Percentiles rank a stretch among this genome's conserved stretches.
Evolutionary conservation across 2,888 invertebrate species (phyloP).

Genomic region (Antitype chi): DNA sequence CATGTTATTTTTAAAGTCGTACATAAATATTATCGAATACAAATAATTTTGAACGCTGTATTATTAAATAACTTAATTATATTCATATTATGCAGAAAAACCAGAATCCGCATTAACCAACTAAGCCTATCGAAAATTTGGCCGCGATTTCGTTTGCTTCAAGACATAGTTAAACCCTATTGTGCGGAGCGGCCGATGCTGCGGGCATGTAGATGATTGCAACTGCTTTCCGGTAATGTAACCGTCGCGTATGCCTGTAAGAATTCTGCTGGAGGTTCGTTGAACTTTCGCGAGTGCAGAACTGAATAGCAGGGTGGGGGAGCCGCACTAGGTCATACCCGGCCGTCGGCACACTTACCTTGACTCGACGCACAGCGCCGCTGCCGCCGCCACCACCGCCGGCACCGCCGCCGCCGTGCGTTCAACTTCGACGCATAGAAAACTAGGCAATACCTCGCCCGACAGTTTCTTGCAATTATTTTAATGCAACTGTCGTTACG

Average conservation of each 20-base stretch:
- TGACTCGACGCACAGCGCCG: slow-evolving; percentile 85
- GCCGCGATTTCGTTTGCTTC: slow-evolving; percentile 49
- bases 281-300: slow-evolving; percentile 90
- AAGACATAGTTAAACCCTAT: slow-evolving; percentile 43
- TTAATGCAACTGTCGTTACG: slow-evolving; percentile 71
- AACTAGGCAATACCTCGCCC: slow-evolving; percentile 82
- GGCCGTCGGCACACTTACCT: slow-evolving; percentile 91
- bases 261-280: slow-evolving; percentile 89
- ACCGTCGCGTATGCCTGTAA: slow-evolving; percentile 88
- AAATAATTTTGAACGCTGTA: slow-evolving; percentile 7
- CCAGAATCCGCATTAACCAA: slow-evolving; percentile 39
- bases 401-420: slow-evolving; percentile 71
- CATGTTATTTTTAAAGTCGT: slow-evolving; percentile 5
- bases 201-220: slow-evolving; percentile 80
- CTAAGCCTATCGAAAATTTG: slow-evolving; percentile 44
- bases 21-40: slow-evolving; percentile 8
- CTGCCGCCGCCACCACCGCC: slow-evolving; percentile 67
- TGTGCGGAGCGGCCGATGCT: slow-evolving; percentile 60
- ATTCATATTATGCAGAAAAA: slow-evolving; percentile 47
- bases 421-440: slow-evolving; percentile 81
- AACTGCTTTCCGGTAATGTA: slow-evolving; percentile 90
- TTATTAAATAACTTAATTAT: slow-evolving; percentile 55
- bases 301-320: slow-evolving; percentile 86
- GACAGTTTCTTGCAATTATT: slow-evolving; percentile 73
- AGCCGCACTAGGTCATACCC: slow-evolving; percentile 88